These are phyloP conservation scores for Athalia cordata DNA, from an alignment of 2,888 invertebrate species.

Conservation along the genomic window DNA sequence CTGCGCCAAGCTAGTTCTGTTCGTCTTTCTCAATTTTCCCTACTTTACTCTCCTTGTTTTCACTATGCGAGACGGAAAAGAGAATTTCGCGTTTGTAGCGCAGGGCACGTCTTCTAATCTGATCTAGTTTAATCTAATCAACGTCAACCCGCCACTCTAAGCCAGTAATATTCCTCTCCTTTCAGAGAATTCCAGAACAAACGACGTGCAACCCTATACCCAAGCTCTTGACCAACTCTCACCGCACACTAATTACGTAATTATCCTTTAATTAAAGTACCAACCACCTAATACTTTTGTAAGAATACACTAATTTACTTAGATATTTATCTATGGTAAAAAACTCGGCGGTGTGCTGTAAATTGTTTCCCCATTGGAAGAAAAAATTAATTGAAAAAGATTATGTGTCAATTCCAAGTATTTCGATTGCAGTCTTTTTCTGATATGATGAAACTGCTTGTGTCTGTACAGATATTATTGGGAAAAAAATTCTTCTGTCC, in stretches of 20 bases:
- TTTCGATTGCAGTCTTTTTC: too few relatives aligned
- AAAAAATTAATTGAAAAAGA: too few relatives aligned
- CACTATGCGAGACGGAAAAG: constrained; percentile 1
- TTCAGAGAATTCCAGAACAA: background rate
- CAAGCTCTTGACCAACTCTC: constrained; percentile 23
- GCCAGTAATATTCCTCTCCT: constrained; percentile 12
- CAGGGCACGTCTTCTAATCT: constrained; percentile 31
- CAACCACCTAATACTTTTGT: constrained; percentile 8
- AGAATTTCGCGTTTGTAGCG: constrained; percentile 7
- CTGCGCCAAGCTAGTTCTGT: too few relatives aligned
- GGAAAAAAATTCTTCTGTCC: background rate
- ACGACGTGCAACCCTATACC: background rate
- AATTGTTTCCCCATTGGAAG: too few relatives aligned
- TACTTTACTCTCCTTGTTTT: background rate
- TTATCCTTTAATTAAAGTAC: constrained; percentile 28
- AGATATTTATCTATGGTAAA: too few relatives aligned
- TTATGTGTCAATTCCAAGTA: too few relatives aligned
- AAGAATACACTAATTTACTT: background rate
- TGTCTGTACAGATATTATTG: too few relatives aligned
- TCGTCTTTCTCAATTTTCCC: constrained; percentile 2
- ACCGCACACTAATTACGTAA: constrained; percentile 8
- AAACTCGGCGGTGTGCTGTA: too few relatives aligned
- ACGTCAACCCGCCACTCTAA: constrained; percentile 35
- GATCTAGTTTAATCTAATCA: constrained; percentile 37
- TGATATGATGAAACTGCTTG: too few relatives aligned